Evolutionary conservation across 1,140 invertebrate species (phyloP).

Genomic region (Tribolium castaneum): DNA sequence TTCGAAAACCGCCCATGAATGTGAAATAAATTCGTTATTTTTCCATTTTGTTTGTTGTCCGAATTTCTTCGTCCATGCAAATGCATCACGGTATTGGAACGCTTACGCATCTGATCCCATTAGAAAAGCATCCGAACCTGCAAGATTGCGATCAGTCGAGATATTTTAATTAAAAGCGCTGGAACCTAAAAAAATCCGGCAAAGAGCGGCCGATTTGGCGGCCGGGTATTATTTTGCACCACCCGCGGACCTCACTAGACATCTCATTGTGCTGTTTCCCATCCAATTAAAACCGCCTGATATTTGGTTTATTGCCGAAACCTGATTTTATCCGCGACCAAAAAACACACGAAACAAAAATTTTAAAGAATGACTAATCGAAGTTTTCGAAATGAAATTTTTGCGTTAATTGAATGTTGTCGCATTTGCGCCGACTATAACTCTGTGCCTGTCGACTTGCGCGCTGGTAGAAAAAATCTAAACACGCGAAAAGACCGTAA

Average conservation of each 20-base stretch:
- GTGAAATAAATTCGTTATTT: not conserved
- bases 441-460: not conserved
- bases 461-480: conserved; percentile 2
- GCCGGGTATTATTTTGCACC: conserved; percentile 52
- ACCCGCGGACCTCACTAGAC: conserved; percentile 50
- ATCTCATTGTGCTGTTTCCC: conserved; percentile 47
- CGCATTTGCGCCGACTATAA: not conserved
- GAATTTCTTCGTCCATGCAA: not conserved
- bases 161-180: conserved; percentile 44
- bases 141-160: conserved; percentile 40
- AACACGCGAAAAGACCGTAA: conserved; percentile 32
- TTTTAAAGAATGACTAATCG: not conserved
- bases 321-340: conserved; percentile 49
- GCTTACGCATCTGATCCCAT: conserved; percentile 9
- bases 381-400: not conserved
- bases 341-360: not conserved
- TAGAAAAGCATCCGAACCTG: conserved; percentile 24
- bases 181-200: conserved; percentile 30
- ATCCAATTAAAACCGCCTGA: conserved; percentile 55
- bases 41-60: not conserved
- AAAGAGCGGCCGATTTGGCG: conserved; percentile 10
- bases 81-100: not conserved
- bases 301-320: conserved; percentile 56
- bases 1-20: too few species aligned
- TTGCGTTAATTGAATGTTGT: not conserved